A percentile compares a stretch with the other conserved stretches of the same genome.
phyloP scores from a whole-genome alignment of 2,888 invertebrate genomes.

The Chirona hameri region DNA sequence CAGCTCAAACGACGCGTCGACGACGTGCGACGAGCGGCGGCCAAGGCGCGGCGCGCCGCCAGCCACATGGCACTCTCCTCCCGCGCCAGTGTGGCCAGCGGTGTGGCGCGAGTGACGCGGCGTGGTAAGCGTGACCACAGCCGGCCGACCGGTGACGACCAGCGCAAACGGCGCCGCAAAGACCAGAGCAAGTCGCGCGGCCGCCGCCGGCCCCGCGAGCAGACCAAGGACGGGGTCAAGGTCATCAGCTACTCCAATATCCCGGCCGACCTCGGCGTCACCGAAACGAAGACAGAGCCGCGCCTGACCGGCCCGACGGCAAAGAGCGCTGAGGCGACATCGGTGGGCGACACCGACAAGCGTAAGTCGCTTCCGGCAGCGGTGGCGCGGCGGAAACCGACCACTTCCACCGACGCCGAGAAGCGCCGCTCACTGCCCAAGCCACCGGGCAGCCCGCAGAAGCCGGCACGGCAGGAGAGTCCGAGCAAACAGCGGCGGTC shows the following conservation, averaged over 20 bases:
- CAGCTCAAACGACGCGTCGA: background rate
- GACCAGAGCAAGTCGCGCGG: background rate
- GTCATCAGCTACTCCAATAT: slow-evolving; percentile 26
- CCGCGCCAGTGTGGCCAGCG: slow-evolving; percentile 23
- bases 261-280: background rate
- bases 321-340: background rate
- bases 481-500: background rate
- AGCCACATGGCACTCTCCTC: slow-evolving; percentile 23
- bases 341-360: background rate
- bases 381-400: background rate
- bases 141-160: background rate
- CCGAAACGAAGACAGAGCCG: background rate
- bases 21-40: background rate
- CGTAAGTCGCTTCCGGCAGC: background rate
- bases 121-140: background rate
- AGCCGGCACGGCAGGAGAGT: background rate
- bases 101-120: slow-evolving; percentile 1
- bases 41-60: slow-evolving; percentile 25
- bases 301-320: background rate
- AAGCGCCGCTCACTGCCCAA: slow-evolving; percentile 10
- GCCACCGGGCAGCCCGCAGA: background rate
- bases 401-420: background rate
- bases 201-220: background rate
- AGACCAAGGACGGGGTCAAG: background rate
- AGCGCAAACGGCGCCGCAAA: background rate